phyloP scores from a whole-genome alignment of 1,140 invertebrate genomes.

The Pseudobourletiella spinata region DNA sequence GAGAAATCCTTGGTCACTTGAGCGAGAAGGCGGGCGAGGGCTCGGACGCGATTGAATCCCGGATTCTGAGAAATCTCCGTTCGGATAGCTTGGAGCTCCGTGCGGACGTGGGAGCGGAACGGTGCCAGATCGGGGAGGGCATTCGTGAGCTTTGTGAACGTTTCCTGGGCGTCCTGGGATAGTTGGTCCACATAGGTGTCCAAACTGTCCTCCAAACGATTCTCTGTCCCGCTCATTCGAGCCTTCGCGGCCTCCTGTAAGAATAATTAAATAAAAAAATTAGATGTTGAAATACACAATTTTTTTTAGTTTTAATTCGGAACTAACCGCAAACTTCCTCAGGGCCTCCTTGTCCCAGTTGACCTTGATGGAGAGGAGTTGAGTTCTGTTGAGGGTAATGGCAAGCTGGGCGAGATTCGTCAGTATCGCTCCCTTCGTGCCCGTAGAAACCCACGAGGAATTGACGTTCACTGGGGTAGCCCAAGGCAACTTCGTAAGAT shows the following conservation, averaged over 20 bases:
- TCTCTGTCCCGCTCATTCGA: not conserved
- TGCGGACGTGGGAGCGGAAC: not conserved
- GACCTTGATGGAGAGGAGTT: slow-evolving; percentile 23
- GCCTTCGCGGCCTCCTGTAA: not conserved
- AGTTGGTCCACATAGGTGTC: slow-evolving; percentile 12
- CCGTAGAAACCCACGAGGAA: slow-evolving; percentile 21
- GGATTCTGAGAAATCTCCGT: no score
- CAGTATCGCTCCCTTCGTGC: slow-evolving; percentile 3
- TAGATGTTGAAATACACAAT: no score
- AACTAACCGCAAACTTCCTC: slow-evolving; percentile 8
- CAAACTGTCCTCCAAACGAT: not conserved
- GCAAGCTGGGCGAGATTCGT: slow-evolving; percentile 22
- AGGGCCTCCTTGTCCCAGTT: slow-evolving; percentile 22
- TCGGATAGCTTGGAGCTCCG: not conserved
- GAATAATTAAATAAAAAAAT: no score
- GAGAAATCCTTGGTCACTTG: no score
- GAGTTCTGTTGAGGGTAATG: slow-evolving; percentile 21
- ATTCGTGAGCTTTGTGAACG: not conserved
- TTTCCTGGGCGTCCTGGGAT: not conserved
- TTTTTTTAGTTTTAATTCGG: no score
- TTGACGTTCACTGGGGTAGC: slow-evolving; percentile 27
- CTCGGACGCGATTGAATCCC: no score
- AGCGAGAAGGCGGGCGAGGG: no score
- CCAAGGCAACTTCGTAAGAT: slow-evolving; percentile 24
- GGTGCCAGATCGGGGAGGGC: not conserved